Conservation (phyloP, 2,113 vertebrate species). For the Eulemur macaco region DNA sequence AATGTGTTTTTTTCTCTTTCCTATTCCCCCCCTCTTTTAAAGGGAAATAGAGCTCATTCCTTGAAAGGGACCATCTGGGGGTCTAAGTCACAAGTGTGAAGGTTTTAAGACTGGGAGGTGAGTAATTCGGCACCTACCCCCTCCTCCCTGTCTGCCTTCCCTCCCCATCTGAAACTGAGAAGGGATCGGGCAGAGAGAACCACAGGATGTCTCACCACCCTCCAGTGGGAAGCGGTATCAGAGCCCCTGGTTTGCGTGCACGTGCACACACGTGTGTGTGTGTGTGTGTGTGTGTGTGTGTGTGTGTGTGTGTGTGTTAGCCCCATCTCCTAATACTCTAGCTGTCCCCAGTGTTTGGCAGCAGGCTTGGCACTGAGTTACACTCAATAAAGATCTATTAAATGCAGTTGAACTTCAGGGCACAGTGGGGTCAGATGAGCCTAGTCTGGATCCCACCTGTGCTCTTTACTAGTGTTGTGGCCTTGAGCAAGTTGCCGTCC, state of each 20-base stretch:
- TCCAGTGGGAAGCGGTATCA: not conserved
- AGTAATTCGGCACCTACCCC: not conserved
- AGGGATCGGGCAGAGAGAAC: not conserved
- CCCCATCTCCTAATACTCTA: not conserved
- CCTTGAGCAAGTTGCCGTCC: not conserved
- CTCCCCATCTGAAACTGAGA: slow-evolving; percentile 71
- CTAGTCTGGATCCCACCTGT: not conserved
- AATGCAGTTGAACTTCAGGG: not conserved
- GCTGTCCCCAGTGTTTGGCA: not conserved
- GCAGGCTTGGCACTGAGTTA: not conserved
- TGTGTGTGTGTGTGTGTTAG: fast-evolving
- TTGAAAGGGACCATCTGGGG: slow-evolving; percentile 46
- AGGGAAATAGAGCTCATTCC: not conserved
- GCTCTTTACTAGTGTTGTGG: not conserved
- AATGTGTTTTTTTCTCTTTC: slow-evolving; percentile 8
- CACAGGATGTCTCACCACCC: not conserved
- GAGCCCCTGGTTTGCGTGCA: not conserved
- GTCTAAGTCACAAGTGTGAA: not conserved
- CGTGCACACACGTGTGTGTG: fast-evolving
- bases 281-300: not conserved
- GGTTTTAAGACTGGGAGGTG: slow-evolving; percentile 23
- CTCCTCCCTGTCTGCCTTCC: slow-evolving; percentile 71
- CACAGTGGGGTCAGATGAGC: not conserved
- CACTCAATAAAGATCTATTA: not conserved
- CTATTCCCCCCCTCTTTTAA: not conserved